Conservation (phyloP, 2,113 vertebrate species). For the Dasyurus viverrinus region DNA sequence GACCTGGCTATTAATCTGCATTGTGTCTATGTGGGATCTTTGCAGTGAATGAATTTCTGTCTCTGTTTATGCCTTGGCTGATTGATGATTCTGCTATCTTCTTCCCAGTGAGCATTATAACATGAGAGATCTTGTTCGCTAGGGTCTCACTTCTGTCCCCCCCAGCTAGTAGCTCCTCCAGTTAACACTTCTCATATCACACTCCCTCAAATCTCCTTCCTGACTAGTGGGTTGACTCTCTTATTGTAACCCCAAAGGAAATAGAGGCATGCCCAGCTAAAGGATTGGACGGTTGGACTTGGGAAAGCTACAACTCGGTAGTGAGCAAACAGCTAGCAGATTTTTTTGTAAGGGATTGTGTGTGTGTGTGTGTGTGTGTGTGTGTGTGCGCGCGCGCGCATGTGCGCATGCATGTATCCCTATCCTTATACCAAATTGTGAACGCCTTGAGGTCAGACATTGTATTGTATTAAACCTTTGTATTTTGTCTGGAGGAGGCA, state of each 20-base stretch:
- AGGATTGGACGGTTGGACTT: neutral
- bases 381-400: too few species aligned
- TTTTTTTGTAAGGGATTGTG: neutral
- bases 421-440: too few species aligned
- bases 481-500: neutral
- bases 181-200: slow-evolving; percentile 28
- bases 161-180: slow-evolving; percentile 59
- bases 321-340: neutral
- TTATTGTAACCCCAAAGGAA: slow-evolving; percentile 1
- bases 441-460: neutral
- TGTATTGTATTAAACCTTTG: neutral
- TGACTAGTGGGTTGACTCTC: slow-evolving; percentile 27
- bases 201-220: slow-evolving; percentile 35
- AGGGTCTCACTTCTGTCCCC: slow-evolving; percentile 72
- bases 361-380: too few species aligned
- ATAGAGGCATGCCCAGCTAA: neutral
- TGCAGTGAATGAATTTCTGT: slow-evolving; percentile 48
- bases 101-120: slow-evolving; percentile 53
- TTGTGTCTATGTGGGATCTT: slow-evolving; percentile 53
- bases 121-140: slow-evolving; percentile 45
- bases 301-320: slow-evolving; percentile 44
- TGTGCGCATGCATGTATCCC: too few species aligned
- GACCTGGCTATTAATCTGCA: slow-evolving; percentile 1
- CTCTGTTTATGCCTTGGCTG: neutral
- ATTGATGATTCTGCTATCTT: slow-evolving; percentile 65